Conservation (phyloP, 2,797 vertebrate species). For the Cuniculus paca region DNA sequence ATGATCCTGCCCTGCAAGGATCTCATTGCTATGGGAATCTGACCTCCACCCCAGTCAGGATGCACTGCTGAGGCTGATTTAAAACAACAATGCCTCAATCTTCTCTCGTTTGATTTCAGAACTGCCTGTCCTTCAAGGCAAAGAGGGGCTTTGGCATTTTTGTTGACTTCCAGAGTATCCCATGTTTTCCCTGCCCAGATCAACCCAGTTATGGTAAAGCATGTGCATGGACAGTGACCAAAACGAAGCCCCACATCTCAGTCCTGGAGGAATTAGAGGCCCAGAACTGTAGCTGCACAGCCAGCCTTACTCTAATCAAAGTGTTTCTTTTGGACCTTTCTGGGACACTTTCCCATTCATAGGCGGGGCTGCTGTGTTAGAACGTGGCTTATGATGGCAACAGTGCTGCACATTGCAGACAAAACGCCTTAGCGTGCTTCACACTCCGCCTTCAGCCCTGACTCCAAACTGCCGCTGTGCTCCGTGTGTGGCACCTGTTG, state of each 20-base stretch:
- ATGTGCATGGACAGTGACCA: too few species aligned
- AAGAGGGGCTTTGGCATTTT: background rate
- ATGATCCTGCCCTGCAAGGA: background rate
- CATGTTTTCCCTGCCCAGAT: background rate
- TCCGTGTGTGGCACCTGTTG: background rate
- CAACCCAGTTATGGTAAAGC: background rate
- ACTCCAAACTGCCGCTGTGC: background rate
- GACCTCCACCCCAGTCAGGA: background rate
- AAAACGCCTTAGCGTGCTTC: background rate
- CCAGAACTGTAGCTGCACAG: background rate
- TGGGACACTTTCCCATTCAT: too few species aligned
- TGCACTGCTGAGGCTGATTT: background rate
- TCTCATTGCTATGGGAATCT: background rate
- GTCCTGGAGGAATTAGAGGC: background rate
- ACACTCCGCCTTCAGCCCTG: too few species aligned
- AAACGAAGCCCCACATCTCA: background rate
- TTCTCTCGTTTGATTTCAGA: background rate
- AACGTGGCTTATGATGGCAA: background rate
- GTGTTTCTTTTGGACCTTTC: background rate
- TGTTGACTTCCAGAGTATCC: background rate
- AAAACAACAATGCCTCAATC: background rate
- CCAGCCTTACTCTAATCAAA: background rate
- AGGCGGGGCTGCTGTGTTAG: background rate
- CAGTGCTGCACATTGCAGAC: background rate
- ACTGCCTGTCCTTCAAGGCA: background rate